Evolutionary conservation across 2,888 invertebrate species (phyloP), one percentile per base, ranked within the genome.

Genomic region (Diaperis boleti): DNA sequence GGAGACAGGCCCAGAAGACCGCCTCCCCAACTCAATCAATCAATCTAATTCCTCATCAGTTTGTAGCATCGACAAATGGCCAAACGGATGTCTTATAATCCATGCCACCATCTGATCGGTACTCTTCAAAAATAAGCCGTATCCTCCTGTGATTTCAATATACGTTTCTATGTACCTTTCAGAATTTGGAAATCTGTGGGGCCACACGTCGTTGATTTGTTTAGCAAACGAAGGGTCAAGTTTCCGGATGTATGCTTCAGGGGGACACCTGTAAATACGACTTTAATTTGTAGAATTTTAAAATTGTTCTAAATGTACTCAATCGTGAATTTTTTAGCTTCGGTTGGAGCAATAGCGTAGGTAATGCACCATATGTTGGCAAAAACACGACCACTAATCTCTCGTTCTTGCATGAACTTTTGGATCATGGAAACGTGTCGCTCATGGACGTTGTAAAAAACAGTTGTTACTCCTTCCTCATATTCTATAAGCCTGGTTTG

Each of bases 71-170:
- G 76, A 77, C 35, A 82, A 42, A 13, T 76, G 78, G 17, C 78
- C 76, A 54, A 77, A 73, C 31, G 77, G 75, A 55, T 76, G 76
- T 47, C 76, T 75, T 13, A 82, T 41, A 8, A 70, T 72, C 82
- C 82, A 82, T n/a, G 81, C 76, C 6, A 81, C 72, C 35, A 82
- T 64, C 59, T 74, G 68, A 50, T 78, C 57, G 57, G 73, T 74
- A 14, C 71, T 56, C 70, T 78, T 81, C 2, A 77, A 65, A 65
- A 79, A 82, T 1, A 82, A 59, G 11, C 82, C 82, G 10, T 74
- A 39, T 7, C 79, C 78, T 17, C 72, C 76, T 59, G 81, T 82
- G 54, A 75, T 66, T 62, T 72, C 73, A 22, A 81, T 70, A 10
- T 79, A 55, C 26, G 69, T 66, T 1, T 56, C 61, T 10, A 82